A percentile compares a stretch with the other conserved stretches of the same genome.
Evolutionary conservation across 1,140 invertebrate species (phyloP).

Genomic region (Anagrus nilaparvatae): DNA sequence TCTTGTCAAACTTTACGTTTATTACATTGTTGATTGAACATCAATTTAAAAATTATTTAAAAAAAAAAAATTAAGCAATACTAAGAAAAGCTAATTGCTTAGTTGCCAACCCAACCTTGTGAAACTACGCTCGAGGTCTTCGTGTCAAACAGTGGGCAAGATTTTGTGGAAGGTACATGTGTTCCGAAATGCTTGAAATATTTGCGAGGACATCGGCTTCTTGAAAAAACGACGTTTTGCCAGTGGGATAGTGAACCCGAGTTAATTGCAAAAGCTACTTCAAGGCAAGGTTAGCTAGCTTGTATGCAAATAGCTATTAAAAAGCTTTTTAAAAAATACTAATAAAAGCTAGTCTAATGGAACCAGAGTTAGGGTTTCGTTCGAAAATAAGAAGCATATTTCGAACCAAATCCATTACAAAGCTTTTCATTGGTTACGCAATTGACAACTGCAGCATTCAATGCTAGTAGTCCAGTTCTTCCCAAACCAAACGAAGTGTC

Average conservation of each 20-base stretch:
- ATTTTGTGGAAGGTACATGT: constrained; percentile 62
- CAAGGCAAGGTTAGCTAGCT: constrained; percentile 37
- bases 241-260: constrained; percentile 51
- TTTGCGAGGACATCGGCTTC: constrained; percentile 47
- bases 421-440: constrained; percentile 46
- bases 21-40: no score
- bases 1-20: no score
- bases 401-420: constrained; percentile 37
- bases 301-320: background rate
- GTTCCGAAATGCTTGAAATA: constrained; percentile 63
- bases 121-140: constrained; percentile 58
- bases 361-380: no score
- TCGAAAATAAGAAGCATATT: constrained; percentile 49
- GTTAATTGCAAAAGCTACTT: constrained; percentile 38
- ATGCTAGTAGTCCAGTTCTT: constrained; percentile 49
- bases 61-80: no score
- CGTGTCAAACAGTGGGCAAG: constrained; percentile 69
- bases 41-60: no score
- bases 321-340: background rate
- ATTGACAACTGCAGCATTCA: constrained; percentile 49
- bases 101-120: constrained; percentile 63
- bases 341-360: constrained; percentile 8
- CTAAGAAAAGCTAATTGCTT: constrained; percentile 13
- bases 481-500: constrained; percentile 42
- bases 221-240: constrained; percentile 47